phyloP scores from a whole-genome alignment of 2,888 invertebrate genomes.

The Eudemis profundana region DNA sequence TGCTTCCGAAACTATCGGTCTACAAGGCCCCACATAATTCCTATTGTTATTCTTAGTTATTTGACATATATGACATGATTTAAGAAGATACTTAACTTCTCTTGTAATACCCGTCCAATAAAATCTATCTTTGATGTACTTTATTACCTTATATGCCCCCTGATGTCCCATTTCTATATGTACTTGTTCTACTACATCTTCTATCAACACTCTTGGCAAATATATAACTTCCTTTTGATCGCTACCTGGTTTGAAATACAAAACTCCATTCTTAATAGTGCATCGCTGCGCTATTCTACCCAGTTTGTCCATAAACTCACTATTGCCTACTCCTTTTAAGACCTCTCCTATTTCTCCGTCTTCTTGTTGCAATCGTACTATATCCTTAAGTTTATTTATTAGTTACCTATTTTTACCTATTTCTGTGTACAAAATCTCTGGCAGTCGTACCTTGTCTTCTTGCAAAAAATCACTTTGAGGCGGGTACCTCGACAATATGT shows the following conservation, averaged over 20 bases:
- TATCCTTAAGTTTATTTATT: too few species aligned
- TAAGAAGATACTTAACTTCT: slow-evolving; percentile 35
- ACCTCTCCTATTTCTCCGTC: slow-evolving; percentile 22
- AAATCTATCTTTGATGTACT: slow-evolving; percentile 46
- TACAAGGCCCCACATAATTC: slow-evolving; percentile 37
- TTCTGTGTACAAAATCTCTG: too few species aligned
- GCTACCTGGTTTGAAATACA: background rate
- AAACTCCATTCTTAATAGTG: background rate
- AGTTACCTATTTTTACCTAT: too few species aligned
- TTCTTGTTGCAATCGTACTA: too few species aligned
- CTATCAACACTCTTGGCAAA: slow-evolving; percentile 27
- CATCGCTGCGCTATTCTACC: background rate
- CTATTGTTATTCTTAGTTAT: slow-evolving; percentile 40
- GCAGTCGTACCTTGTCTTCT: too few species aligned
- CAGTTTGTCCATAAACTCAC: background rate
- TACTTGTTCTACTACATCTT: slow-evolving; percentile 35
- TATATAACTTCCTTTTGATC: slow-evolving; percentile 12
- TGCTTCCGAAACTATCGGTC: background rate
- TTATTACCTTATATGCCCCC: slow-evolving; percentile 47
- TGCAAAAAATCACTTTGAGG: too few species aligned
- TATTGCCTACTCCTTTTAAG: background rate
- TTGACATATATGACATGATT: slow-evolving; percentile 48
- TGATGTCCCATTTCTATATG: slow-evolving; percentile 51
- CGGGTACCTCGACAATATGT: too few species aligned
- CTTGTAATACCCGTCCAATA: slow-evolving; percentile 44